Evolutionary conservation across 2,888 invertebrate genomes (phyloP).

Genomic region (Sylvicola cinctus): DNA sequence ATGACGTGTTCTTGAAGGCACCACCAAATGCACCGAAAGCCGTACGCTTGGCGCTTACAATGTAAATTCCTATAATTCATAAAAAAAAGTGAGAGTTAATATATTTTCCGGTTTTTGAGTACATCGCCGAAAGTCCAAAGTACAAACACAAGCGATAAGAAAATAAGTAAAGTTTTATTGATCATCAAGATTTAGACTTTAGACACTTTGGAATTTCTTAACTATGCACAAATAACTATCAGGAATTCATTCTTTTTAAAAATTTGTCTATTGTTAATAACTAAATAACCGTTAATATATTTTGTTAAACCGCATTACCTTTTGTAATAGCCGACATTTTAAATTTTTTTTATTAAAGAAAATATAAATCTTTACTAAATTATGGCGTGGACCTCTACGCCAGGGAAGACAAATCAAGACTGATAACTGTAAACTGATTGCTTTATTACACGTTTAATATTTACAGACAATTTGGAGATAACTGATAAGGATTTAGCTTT

Average conservation of each 20-base stretch:
- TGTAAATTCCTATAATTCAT: conserved; percentile 47
- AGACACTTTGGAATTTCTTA: background rate
- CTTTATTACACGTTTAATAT: no score
- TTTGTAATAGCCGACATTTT: conserved; percentile 3
- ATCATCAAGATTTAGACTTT: background rate
- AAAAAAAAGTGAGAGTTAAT: conserved; percentile 2
- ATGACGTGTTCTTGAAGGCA: conserved; percentile 47
- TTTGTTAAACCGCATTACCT: conserved; percentile 1
- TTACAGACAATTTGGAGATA: no score
- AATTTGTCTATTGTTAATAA: background rate
- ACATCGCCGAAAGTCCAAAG: conserved; percentile 7
- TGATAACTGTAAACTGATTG: no score
- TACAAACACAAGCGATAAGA: no score
- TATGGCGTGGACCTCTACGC: no score
- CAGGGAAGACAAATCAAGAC: no score
- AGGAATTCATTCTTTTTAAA: no score
- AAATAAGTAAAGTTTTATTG: background rate
- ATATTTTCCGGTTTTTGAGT: background rate
- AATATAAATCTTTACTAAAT: no score
- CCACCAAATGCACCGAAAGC: conserved; percentile 94
- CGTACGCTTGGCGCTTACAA: conserved; percentile 90
- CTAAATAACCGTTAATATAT: background rate
- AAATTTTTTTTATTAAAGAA: background rate
- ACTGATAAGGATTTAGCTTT: background rate
- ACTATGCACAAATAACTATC: background rate